Evolutionary conservation across 2,888 invertebrate genomes (phyloP), one percentile per base, ranked within the genome.

Genomic region (Limnephilus lunatus): DNA sequence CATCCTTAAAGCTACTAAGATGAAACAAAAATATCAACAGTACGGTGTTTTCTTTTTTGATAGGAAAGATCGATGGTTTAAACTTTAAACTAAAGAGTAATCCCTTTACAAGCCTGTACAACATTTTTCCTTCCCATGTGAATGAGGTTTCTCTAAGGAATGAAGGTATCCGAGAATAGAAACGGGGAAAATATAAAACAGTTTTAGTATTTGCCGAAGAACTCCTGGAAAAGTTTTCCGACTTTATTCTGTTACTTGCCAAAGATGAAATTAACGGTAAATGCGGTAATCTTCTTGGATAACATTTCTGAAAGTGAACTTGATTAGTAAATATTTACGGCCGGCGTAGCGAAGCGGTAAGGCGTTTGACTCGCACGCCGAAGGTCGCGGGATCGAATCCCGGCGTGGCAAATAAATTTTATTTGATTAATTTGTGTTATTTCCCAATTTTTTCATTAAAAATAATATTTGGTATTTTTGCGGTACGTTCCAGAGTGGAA

Each of bases 181-280:
- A 32, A 25, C 15, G 35, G 3, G 39, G n/a, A 83, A 25, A 30
- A 53, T 32, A 68, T 87, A 2, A 53, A 87, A 87, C 87, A 15
- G 7, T 87, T 87, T 87, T 31, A 68, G 31, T 31, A 53, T 87
- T 53, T 53, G 5, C 68, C 25, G 19, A 53, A 30, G n/a, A 87
- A 87, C 68, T 86, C n/a, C 0, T 7, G 5, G n/a, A 44, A 87
- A 87, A 80, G 81, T 88, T 81, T 89, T 44, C 31, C 9, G 25
- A 35, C 68, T 89, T 89, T n/a, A 80, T 89, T 80, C 39, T n/a
- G 19, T n/a, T 80, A 88, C 80, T 88, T 88, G 12, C 25, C 39
- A 9, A n/a, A 32, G 80, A 32, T 80, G 80, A 89, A 89, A 89
- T 89, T 89, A 89, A 89, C 81, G 35, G 88, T 35, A 81, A 35